Percentiles rank a stretch among this genome's conserved stretches.
phyloP scores from a whole-genome alignment of 2,888 invertebrate species.

The Epirrhoe tristata region DNA sequence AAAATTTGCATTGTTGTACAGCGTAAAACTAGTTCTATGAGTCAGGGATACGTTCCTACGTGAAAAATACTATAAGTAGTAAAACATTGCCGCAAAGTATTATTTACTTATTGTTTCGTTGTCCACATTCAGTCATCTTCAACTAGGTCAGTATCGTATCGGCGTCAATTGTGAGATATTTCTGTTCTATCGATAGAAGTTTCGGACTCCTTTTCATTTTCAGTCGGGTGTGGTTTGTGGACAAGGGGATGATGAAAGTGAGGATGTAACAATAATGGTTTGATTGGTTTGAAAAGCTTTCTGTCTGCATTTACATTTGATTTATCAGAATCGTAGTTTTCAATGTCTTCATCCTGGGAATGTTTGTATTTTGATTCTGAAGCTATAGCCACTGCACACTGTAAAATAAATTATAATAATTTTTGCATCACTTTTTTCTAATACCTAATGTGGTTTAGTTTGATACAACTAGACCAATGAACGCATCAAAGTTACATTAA shows the following conservation, averaged over 20 bases:
- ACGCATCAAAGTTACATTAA: no score
- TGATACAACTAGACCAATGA: no score
- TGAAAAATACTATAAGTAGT: neutral
- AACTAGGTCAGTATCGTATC: neutral
- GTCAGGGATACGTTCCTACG: no score
- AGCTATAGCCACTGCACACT: slow-evolving; percentile 33
- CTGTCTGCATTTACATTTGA: slow-evolving; percentile 8
- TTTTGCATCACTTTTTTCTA: neutral
- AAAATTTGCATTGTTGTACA: no score
- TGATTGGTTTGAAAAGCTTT: slow-evolving; percentile 25
- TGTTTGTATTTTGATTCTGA: slow-evolving; percentile 8
- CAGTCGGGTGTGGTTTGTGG: slow-evolving; percentile 7
- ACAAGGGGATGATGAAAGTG: slow-evolving; percentile 14
- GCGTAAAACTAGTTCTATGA: no score
- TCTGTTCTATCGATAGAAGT: neutral
- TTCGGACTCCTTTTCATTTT: slow-evolving; percentile 3
- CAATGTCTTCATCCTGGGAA: slow-evolving; percentile 1
- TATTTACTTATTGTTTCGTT: neutral
- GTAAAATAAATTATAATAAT: slow-evolving; percentile 5
- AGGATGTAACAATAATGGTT: slow-evolving; percentile 14
- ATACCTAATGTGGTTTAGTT: no score
- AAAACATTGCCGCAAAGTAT: neutral
- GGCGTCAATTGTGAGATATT: neutral
- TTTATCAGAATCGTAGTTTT: slow-evolving; percentile 9
- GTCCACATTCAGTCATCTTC: no score